phyloP scores from a whole-genome alignment of 2,113 vertebrate species.

The Malurus alboscapulatus region DNA sequence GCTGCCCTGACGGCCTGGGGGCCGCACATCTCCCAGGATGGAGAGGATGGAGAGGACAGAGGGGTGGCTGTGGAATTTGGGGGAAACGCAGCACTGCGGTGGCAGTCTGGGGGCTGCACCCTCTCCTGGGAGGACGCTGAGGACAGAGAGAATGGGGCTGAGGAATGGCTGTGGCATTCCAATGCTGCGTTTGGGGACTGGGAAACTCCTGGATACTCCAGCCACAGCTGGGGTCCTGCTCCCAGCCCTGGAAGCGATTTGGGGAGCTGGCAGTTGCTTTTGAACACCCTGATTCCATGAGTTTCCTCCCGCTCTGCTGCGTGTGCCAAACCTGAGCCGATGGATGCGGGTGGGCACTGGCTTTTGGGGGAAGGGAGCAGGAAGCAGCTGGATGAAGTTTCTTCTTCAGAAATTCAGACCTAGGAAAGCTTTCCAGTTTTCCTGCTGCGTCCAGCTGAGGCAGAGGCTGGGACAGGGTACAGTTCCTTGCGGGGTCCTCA shows the following conservation, averaged over 20 bases:
- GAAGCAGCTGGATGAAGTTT: not conserved
- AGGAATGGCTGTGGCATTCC: not conserved
- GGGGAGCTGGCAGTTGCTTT: not conserved
- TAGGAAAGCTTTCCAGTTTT: not conserved
- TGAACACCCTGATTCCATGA: not conserved
- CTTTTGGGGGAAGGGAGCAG: not conserved
- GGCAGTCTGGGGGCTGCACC: not conserved
- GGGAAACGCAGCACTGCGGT: not conserved
- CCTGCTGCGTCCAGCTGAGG: not conserved
- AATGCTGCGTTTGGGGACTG: not conserved
- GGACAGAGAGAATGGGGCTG: not conserved
- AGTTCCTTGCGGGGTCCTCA: not conserved
- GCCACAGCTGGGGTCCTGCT: not conserved
- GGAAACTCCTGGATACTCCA: not conserved
- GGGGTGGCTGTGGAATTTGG: not conserved
- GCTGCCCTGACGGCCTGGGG: not conserved
- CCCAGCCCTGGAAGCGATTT: not conserved
- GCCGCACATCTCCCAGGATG: not conserved
- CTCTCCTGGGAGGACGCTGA: not conserved
- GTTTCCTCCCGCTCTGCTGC: not conserved
- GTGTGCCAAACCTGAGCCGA: not conserved
- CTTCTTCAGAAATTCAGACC: not conserved
- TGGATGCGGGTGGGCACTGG: not conserved
- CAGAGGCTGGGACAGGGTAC: not conserved
- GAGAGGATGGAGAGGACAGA: not conserved